Percentiles rank a stretch among this genome's conserved stretches.
Conservation (phyloP, 2,888 invertebrate species). For the Acronicta aceris region DNA sequence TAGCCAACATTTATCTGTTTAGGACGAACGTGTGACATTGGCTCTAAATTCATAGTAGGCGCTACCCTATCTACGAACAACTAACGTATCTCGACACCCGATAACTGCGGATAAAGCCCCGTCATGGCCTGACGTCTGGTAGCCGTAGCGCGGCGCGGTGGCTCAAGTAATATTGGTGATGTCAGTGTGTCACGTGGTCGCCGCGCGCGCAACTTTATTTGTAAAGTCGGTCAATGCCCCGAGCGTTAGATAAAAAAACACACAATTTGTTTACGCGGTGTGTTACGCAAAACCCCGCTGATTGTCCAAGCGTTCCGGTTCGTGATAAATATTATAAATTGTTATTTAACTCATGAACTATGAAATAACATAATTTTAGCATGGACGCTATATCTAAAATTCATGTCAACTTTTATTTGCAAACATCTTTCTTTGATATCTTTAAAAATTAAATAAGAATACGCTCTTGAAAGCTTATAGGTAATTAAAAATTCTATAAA, state of each 20-base stretch:
- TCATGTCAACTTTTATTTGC: neutral
- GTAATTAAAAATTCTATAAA: constrained; percentile 17
- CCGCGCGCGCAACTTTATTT: constrained; percentile 85
- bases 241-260: constrained; percentile 87
- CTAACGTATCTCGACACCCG: constrained; percentile 59
- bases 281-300: constrained; percentile 82
- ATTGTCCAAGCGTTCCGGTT: constrained; percentile 70
- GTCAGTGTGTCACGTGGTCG: constrained; percentile 86
- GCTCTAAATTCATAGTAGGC: constrained; percentile 78
- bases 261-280: constrained; percentile 83
- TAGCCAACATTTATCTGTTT: constrained; percentile 72
- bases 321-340: constrained; percentile 58
- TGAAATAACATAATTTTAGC: constrained; percentile 42
- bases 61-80: constrained; percentile 64
- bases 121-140: neutral
- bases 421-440: neutral
- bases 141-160: constrained; percentile 33
- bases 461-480: constrained; percentile 4
- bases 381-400: constrained; percentile 1
- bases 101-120: constrained; percentile 14
- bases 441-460: neutral
- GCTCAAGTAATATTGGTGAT: constrained; percentile 64
- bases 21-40: constrained; percentile 82
- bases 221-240: constrained; percentile 89
- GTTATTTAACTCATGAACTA: constrained; percentile 51